phyloP scores from a whole-genome alignment of 2,113 vertebrate species.

The Struthio camelus region DNA sequence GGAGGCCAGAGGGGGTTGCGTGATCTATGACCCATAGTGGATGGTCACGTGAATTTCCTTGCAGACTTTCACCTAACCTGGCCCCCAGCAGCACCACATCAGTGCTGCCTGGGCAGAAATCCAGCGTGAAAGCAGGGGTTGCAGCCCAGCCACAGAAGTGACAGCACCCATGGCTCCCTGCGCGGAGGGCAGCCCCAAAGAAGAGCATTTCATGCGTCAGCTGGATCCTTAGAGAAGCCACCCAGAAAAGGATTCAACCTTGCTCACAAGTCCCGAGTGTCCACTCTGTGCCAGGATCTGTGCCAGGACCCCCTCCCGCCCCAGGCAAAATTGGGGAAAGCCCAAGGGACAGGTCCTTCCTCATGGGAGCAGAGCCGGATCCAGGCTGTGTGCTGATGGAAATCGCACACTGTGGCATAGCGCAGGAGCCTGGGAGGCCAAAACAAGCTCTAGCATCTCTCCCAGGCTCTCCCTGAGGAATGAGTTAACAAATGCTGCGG shows the following conservation, averaged over 20 bases:
- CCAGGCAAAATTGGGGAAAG: rapidly evolving
- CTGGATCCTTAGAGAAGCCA: neutral
- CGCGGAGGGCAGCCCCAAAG: neutral
- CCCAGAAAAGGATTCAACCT: neutral
- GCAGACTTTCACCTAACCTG: neutral
- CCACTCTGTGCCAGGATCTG: neutral
- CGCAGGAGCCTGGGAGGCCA: neutral
- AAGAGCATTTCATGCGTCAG: too few relatives aligned
- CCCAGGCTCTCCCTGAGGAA: neutral
- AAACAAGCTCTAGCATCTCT: neutral
- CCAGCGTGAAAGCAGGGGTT: neutral
- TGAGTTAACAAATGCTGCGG: neutral
- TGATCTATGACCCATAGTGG: neutral
- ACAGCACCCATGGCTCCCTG: neutral
- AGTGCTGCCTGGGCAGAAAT: neutral
- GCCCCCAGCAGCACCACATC: neutral
- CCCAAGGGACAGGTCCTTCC: neutral
- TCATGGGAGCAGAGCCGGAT: neutral
- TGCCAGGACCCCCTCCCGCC: neutral
- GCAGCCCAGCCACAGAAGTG: too few relatives aligned
- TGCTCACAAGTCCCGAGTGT: neutral
- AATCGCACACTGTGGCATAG: neutral
- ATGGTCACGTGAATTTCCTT: neutral
- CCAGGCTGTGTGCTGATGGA: neutral
- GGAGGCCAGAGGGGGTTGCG: neutral